These are phyloP conservation scores for Orchestia grillus DNA, from an alignment of 1,140 invertebrate species.

Conservation along the genomic window DNA sequence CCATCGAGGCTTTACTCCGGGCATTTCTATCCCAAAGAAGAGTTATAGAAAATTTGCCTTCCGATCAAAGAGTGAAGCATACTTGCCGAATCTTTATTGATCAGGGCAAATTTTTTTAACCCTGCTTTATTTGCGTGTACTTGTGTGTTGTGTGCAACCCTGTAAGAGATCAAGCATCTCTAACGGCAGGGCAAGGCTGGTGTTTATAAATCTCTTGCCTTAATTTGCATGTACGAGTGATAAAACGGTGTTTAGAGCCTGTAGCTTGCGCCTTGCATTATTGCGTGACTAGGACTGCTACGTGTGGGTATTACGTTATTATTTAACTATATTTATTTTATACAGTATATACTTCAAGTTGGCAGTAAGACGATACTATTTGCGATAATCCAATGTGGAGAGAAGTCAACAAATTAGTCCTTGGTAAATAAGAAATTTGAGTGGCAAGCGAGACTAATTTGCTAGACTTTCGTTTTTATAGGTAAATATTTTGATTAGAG, in stretches of 20 bases:
- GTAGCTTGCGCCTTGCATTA: not conserved
- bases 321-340: constrained; percentile 12
- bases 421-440: not conserved
- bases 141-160: not conserved
- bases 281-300: not conserved
- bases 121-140: not conserved
- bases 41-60: not conserved
- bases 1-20: not conserved
- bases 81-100: not conserved
- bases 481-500: not conserved
- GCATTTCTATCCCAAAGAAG: not conserved
- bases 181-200: not conserved
- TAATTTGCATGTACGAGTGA: not conserved
- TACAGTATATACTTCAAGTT: not conserved
- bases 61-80: not conserved
- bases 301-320: not conserved
- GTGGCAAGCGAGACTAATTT: not conserved
- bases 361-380: not conserved
- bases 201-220: not conserved
- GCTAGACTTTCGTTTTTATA: not conserved
- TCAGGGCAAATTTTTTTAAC: not conserved
- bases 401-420: not conserved
- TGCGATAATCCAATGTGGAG: not conserved
- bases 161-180: not conserved
- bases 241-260: not conserved